These are phyloP conservation scores for Beris chalybata DNA, from an alignment of 2,888 invertebrate species.

Conservation along the genomic window DNA sequence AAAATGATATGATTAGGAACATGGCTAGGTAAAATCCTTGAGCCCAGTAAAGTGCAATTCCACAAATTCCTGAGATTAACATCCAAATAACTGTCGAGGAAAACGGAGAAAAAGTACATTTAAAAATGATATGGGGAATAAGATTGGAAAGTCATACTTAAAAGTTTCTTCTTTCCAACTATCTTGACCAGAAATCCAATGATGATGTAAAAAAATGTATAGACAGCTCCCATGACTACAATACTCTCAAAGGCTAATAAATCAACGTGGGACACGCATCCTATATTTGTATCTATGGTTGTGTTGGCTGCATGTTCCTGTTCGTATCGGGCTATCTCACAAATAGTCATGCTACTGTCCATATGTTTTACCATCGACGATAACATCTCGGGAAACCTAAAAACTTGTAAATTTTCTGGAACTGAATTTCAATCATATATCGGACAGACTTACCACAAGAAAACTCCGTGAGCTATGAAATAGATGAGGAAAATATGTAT, in stretches of 20 bases:
- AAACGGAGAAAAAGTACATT: background rate
- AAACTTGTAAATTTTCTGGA: background rate
- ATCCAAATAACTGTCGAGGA: constrained; percentile 49
- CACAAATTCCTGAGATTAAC: constrained; percentile 60
- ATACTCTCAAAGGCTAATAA: constrained; percentile 66
- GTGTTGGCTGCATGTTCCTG: constrained; percentile 54
- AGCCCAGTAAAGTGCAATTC: constrained; percentile 64
- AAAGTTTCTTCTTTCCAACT: constrained; percentile 62
- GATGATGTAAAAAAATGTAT: constrained; percentile 65
- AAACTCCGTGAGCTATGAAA: constrained; percentile 50
- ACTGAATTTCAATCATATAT: background rate
- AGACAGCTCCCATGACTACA: constrained; percentile 67
- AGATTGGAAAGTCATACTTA: constrained; percentile 48
- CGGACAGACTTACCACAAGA: constrained; percentile 48
- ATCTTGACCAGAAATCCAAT: constrained; percentile 65
- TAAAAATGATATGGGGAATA: background rate
- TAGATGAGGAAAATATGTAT: constrained; percentile 47
- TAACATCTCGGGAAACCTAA: constrained; percentile 51
- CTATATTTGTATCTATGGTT: constrained; percentile 49
- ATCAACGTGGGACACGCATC: constrained; percentile 62
- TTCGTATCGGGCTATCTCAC: constrained; percentile 36
- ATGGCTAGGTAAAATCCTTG: constrained; percentile 62
- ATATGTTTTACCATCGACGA: constrained; percentile 52
- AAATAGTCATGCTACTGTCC: constrained; percentile 51
- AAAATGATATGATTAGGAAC: constrained; percentile 61